Evolutionary conservation across 2,888 invertebrate species (phyloP), one percentile per base, ranked within the genome.

Genomic region (Barypeithes pellucidus): DNA sequence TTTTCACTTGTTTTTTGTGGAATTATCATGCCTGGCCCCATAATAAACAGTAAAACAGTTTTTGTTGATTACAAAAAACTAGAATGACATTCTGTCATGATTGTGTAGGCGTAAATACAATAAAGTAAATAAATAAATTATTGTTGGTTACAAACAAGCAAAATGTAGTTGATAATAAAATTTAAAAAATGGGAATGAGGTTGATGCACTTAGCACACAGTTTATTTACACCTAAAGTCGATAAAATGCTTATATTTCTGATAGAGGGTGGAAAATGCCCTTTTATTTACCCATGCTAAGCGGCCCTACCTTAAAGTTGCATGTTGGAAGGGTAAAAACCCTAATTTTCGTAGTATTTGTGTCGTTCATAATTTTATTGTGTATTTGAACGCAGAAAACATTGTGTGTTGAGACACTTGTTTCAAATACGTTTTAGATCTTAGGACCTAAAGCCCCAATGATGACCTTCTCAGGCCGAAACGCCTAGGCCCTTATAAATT

Each of bases 281-380:
- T 24, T 43, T 43, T 45, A 57, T 67, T 67, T 57, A 57, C 45
- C 9, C 45, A n/a, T n/a, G 29, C 12, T n/a, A 11, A n/a, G 52
- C 16, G 11, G 67, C 68, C 68, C 68, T 68, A 68, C 68, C 68
- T 61, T 68, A 68, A 61, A 61, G 7, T 68, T 39, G 68, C 68
- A 61, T 68, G 68, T 29, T 39, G 33, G 20, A 18, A 8, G 18
- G n/a, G 24, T n/a, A 29, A 14, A 45, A 45, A 57, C 11, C 11
- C 29, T 45, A 24, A 12, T 61, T 45, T 45, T 45, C 61, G 16
- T 43, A 41, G 45, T 29, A 14, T 59, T 39, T 39, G 43, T 43
- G 43, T 43, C 1, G n/a, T n/a, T n/a, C n/a, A n/a, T n/a, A n/a
- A n/a, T n/a, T n/a, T n/a, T n/a, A n/a, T n/a, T n/a, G n/a, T n/a